phyloP scores from a whole-genome alignment of 2,797 vertebrate species.

The Anableps anableps region DNA sequence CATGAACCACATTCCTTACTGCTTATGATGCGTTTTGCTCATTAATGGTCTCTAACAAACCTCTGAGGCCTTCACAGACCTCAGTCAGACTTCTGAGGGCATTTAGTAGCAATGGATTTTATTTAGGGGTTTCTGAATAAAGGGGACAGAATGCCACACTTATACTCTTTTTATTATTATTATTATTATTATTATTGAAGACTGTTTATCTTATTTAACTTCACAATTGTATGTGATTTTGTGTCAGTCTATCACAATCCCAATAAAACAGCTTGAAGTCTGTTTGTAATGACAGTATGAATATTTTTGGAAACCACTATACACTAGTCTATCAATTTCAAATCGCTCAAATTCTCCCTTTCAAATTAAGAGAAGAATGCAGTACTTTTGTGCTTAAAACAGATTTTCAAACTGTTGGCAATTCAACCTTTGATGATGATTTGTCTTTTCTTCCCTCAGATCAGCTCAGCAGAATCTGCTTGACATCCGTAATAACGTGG shows the following conservation, averaged over 20 bases:
- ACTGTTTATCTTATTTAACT: neutral
- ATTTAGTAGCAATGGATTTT: neutral
- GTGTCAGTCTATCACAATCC: neutral
- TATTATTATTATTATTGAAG: neutral
- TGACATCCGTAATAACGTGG: conserved; percentile 79
- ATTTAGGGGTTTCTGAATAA: neutral
- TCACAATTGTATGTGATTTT: neutral
- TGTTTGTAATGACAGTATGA: neutral
- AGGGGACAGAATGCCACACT: neutral
- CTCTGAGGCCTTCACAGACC: neutral
- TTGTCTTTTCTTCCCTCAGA: conserved; percentile 56
- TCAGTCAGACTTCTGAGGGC: neutral
- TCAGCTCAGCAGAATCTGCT: conserved; percentile 73
- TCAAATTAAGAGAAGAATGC: neutral
- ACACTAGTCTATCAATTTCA: neutral
- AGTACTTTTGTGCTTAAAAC: neutral
- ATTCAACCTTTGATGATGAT: neutral
- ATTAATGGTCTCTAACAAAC: neutral
- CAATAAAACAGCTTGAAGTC: neutral
- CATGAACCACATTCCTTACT: too few relatives aligned
- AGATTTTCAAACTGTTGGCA: neutral
- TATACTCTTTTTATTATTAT: neutral
- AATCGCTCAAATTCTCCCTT: neutral
- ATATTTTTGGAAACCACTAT: neutral
- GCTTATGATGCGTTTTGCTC: neutral